phyloP scores from a whole-genome alignment of 2,797 vertebrate species.

The Aeoliscus strigatus region DNA sequence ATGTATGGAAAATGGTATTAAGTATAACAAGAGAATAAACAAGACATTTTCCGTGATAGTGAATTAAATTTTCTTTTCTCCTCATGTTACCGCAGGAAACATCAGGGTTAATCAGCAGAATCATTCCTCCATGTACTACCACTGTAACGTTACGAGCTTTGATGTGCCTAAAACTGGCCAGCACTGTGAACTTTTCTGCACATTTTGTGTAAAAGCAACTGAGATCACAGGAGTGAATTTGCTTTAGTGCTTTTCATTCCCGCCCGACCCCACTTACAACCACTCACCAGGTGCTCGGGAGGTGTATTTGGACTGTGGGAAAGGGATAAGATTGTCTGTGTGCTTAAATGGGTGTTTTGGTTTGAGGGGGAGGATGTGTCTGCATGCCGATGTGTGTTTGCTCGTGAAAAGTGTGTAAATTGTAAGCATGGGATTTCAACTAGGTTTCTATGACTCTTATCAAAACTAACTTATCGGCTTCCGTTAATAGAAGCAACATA shows the following conservation, averaged over 20 bases:
- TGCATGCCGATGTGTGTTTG: background rate
- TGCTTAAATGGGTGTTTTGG: conserved; percentile 1
- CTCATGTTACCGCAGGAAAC: background rate
- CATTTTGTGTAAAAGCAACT: conserved; percentile 19
- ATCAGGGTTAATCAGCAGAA: background rate
- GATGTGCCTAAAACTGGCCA: background rate
- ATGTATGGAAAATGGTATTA: too few relatives aligned
- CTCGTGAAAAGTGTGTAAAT: background rate
- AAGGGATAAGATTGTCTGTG: conserved; percentile 8
- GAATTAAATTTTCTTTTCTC: too few relatives aligned
- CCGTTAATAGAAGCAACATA: too few relatives aligned
- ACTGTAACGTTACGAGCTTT: background rate
- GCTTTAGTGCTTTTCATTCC: conserved; percentile 31
- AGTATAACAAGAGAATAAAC: too few relatives aligned
- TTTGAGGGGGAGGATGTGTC: conserved; percentile 1
- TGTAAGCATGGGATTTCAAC: too few relatives aligned
- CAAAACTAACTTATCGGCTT: too few relatives aligned
- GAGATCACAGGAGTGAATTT: conserved; percentile 35
- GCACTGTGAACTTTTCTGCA: conserved; percentile 1
- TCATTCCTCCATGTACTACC: background rate
- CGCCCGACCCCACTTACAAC: conserved; percentile 18
- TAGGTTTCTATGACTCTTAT: too few relatives aligned
- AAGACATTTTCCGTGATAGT: too few relatives aligned
- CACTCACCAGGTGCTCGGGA: conserved; percentile 33
- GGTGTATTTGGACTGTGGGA: conserved; percentile 4